phyloP scores from a whole-genome alignment of 2,888 invertebrate species.

The Plemyria rubiginata region DNA sequence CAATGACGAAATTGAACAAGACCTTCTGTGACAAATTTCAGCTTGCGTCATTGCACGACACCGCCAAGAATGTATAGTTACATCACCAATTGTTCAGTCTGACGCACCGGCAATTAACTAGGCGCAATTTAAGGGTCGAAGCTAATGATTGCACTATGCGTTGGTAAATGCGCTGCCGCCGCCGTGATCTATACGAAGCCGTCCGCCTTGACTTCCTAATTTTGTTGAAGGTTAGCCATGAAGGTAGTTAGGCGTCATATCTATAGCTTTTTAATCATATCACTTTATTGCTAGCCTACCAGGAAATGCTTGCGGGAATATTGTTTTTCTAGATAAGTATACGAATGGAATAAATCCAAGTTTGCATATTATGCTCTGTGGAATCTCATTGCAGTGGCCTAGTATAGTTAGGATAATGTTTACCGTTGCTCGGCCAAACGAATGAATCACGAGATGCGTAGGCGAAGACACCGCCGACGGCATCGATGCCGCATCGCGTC shows the following conservation, averaged over 20 bases:
- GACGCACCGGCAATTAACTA: constrained; percentile 41
- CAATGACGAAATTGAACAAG: constrained; percentile 20
- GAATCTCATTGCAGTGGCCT: constrained; percentile 56
- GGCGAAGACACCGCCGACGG: constrained; percentile 62
- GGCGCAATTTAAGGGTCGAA: constrained; percentile 38
- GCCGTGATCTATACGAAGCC: constrained; percentile 27
- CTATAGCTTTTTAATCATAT: constrained; percentile 8
- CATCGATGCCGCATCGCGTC: neutral
- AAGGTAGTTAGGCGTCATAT: constrained; percentile 4
- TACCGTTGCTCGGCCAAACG: constrained; percentile 73
- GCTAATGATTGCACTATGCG: constrained; percentile 36
- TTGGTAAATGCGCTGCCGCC: constrained; percentile 37
- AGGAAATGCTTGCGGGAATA: neutral
- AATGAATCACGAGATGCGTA: constrained; percentile 77
- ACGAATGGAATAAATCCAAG: neutral
- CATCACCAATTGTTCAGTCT: constrained; percentile 40
- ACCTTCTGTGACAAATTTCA: constrained; percentile 20
- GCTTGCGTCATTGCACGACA: constrained; percentile 37
- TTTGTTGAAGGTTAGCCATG: constrained; percentile 14
- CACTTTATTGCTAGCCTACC: neutral
- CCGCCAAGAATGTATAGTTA: constrained; percentile 38
- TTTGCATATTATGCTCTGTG: constrained; percentile 29
- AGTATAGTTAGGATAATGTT: constrained; percentile 76
- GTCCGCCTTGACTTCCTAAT: constrained; percentile 36
- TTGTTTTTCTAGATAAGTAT: too few relatives aligned